phyloP scores from a whole-genome alignment of 1,140 invertebrate genomes.

The Pogonus chalceus region DNA sequence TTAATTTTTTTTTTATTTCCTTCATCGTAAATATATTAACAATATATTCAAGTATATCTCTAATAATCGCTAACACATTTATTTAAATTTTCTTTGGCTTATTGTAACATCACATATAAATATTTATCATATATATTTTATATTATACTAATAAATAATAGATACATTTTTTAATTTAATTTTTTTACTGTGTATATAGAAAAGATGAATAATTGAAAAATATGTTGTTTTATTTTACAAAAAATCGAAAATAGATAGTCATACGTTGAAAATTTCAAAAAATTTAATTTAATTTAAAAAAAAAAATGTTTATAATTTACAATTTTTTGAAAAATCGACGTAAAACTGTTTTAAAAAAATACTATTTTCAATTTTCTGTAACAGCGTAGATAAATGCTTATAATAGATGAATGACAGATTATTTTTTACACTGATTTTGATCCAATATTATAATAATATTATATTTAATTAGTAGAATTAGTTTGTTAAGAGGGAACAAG shows the following conservation, averaged over 20 bases:
- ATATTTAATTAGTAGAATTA: too few species aligned
- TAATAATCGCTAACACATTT: conserved; percentile 3
- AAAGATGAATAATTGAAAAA: conserved; percentile 7
- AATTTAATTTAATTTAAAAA: conserved; percentile 8
- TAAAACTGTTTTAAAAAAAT: too few species aligned
- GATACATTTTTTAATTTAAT: conserved; percentile 12
- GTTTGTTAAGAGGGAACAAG: too few species aligned
- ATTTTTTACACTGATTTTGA: too few species aligned
- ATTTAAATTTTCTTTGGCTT: conserved; percentile 11
- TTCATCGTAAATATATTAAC: not conserved
- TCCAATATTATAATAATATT: too few species aligned
- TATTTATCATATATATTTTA: not conserved
- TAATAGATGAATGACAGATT: too few species aligned
- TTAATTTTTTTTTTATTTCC: not conserved
- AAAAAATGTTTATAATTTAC: too few species aligned
- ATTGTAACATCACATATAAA: conserved; percentile 27
- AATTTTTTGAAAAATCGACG: too few species aligned
- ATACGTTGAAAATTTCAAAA: not conserved
- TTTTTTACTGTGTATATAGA: not conserved
- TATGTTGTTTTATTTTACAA: not conserved
- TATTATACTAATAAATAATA: conserved; percentile 4
- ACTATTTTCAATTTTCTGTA: too few species aligned
- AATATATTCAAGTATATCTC: not conserved
- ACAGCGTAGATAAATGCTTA: too few species aligned
- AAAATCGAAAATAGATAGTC: not conserved